Percentiles rank a stretch among this genome's conserved stretches.
These are phyloP conservation scores for Cyprinodon tularosa DNA, from an alignment of 2,113 vertebrate genomes.

Conservation along the genomic window DNA sequence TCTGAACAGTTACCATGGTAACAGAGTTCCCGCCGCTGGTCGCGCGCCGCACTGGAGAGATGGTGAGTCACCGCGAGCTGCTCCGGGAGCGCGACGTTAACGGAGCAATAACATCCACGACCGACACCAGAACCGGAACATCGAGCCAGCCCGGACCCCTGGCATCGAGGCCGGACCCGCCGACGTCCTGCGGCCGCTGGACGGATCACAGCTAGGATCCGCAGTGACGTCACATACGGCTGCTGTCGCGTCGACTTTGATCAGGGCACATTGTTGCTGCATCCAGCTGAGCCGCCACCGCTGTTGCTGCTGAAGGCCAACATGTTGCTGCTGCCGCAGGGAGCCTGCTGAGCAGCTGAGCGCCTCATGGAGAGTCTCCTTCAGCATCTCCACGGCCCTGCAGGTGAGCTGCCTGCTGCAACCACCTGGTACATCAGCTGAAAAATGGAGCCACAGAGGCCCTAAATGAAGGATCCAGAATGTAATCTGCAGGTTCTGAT, in stretches of 20 bases:
- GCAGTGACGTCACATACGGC: conserved; percentile 31
- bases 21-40: conserved; percentile 63
- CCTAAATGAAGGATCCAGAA: not conserved
- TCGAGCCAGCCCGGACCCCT: not conserved
- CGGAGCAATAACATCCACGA: not conserved
- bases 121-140: not conserved
- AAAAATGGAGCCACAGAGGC: too few relatives aligned
- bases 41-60: conserved; percentile 69
- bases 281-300: not conserved
- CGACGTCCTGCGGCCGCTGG: conserved; percentile 19
- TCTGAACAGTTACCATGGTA: conserved; percentile 74
- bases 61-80: conserved; percentile 63
- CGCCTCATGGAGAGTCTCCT: not conserved
- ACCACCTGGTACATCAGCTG: not conserved
- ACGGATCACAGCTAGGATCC: conserved; percentile 4
- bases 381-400: not conserved
- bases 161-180: too few relatives aligned
- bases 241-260: not conserved
- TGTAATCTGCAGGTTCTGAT: not conserved
- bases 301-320: not conserved
- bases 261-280: not conserved
- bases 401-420: not conserved
- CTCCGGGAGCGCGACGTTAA: not conserved
- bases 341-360: not conserved
- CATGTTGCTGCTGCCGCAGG: conserved; percentile 16